Evolutionary conservation across 2,113 vertebrate genomes (phyloP).

Genomic region (Brachyhypopomus gauderio): DNA sequence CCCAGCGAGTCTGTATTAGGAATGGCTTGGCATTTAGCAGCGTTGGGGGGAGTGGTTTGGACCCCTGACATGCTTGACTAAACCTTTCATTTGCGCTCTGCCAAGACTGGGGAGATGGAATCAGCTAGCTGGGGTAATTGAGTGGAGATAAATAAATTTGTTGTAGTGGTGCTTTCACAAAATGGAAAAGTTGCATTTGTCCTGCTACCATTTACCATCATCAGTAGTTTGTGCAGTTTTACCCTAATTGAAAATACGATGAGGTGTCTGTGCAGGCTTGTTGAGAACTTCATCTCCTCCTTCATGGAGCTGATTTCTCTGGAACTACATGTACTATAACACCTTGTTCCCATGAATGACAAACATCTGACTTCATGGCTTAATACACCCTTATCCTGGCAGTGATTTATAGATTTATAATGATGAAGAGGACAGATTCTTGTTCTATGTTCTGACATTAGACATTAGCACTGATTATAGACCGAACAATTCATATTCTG

Average conservation of each 20-base stretch:
- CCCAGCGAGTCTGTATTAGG: background rate
- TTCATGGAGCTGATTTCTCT: constrained; percentile 1
- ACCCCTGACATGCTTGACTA: constrained; percentile 20
- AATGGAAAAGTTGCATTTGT: background rate
- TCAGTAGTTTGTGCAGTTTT: constrained; percentile 14
- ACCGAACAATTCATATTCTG: constrained; percentile 46
- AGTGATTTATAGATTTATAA: background rate
- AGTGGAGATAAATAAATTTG: constrained; percentile 39
- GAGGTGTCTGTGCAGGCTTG: background rate
- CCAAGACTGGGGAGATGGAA: constrained; percentile 12
- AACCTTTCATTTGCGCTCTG: constrained; percentile 12
- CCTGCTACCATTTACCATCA: background rate
- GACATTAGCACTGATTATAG: constrained; percentile 31
- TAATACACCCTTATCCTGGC: constrained; percentile 11
- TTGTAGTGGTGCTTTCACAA: background rate
- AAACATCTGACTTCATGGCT: constrained; percentile 1
- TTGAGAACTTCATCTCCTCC: background rate
- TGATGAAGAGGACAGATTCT: background rate
- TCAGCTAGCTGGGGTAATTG: constrained; percentile 13
- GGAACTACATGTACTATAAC: constrained; percentile 3
- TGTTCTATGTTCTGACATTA: constrained; percentile 1
- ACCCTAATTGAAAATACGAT: background rate
- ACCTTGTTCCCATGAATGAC: constrained; percentile 3
- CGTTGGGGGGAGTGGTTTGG: no score
- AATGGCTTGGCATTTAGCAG: background rate